A percentile compares a stretch with the other conserved stretches of the same genome.
These are phyloP conservation scores for Dolomedes plantarius DNA, from an alignment of 2,888 invertebrate genomes.

Conservation along the genomic window DNA sequence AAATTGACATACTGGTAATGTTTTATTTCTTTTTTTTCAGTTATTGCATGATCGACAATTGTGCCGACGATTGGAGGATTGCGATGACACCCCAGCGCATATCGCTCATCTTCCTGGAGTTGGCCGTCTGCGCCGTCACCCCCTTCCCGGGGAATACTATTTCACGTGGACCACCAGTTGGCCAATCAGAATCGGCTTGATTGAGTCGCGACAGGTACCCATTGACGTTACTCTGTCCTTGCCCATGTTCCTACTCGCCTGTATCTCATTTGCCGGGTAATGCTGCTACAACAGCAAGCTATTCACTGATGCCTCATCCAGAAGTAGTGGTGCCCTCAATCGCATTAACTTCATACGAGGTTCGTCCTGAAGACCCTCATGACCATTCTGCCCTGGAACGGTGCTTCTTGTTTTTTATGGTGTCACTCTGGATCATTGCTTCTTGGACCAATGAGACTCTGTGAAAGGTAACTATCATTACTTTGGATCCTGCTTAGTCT, in stretches of 20 bases:
- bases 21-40: conserved; percentile 27
- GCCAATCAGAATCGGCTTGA: conserved; percentile 83
- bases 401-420: conserved; percentile 99
- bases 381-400: conserved; percentile 99
- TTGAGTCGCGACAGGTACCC: conserved; percentile 82
- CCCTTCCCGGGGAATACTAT: conserved; percentile 97
- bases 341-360: conserved; percentile 96
- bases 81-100: conserved; percentile 99
- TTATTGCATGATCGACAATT: conserved; percentile 99
- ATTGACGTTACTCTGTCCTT: conserved; percentile 97
- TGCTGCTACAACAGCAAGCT: conserved; percentile 99
- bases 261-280: conserved; percentile 99
- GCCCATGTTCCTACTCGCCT: conserved; percentile 99
- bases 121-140: conserved; percentile 97
- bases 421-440: conserved; percentile 99
- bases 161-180: conserved; percentile 96
- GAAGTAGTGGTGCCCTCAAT: conserved; percentile 97
- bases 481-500: too few relatives aligned
- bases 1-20: too few relatives aligned
- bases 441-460: conserved; percentile 99
- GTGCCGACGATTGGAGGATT: conserved; percentile 99
- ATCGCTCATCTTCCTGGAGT: conserved; percentile 92
- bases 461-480: conserved; percentile 92
- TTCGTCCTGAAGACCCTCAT: conserved; percentile 97
- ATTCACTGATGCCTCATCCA: conserved; percentile 99